Evolutionary conservation across 2,797 vertebrate species (phyloP), one percentile per base, ranked within the genome.

Genomic region (Danio tinwini): DNA sequence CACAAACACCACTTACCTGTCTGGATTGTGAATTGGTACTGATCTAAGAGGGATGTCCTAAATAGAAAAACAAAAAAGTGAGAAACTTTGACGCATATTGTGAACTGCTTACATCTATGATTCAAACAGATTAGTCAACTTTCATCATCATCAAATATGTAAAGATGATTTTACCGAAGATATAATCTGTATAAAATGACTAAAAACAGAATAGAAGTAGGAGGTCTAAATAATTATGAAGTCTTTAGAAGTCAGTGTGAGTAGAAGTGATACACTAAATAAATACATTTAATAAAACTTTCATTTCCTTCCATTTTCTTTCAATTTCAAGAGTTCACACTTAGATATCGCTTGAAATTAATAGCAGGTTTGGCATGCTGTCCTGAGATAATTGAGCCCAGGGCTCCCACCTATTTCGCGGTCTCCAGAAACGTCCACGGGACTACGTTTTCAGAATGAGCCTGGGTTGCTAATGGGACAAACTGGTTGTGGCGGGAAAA

Each of bases 1-100:
- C 10, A 55, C 44, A 37, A 12, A 17, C 7, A 69, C n/a, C 74
- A 87, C 91, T 84, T 89, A 98, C 98, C 97, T 98, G 47, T 98
- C 97, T 0, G 93, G 86, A 72, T 91, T 86, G 85, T 92, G 94
- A 67, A 90, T 87, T 0, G 90, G 88, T 0, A 91, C 75, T 12
- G 94, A 65, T 85, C 94, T 93, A 85, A 98, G 81, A 12, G 97
- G 96, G 59, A 98, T 95, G 67, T 96, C 95, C 97, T 99, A 88
- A 67, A 86, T 85, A 55, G 76, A 69, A 80, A 87, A 12, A 83
- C 7, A 53, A 44, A 52, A 52, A 52, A 52, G 49, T 52, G 45
- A 47, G 45, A 45, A 29, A 29, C 29, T 29, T 29, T 29, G 29
- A 29, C 3, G 29, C 29, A 29, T 29, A 1, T 3, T 1, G 29